These are phyloP conservation scores for Scomberomorus guttatus DNA, from an alignment of 2,797 vertebrate genomes.

Conservation along the genomic window DNA sequence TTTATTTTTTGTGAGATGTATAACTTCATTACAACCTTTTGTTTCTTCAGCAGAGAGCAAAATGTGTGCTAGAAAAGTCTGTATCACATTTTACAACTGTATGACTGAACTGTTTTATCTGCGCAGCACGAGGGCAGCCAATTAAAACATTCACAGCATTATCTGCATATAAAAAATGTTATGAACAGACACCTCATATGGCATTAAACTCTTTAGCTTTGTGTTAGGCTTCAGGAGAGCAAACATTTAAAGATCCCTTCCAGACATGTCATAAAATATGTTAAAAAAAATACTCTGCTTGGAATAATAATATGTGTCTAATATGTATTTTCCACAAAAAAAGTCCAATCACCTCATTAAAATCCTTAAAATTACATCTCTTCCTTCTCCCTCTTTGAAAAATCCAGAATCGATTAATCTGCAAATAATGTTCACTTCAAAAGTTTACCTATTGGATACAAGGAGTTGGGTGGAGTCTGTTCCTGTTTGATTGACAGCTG, in stretches of 20 bases:
- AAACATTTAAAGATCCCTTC: neutral
- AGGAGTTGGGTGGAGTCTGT: too few species aligned
- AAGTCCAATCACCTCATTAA: too few species aligned
- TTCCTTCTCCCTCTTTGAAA: too few species aligned
- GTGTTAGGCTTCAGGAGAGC: neutral
- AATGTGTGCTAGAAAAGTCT: constrained; percentile 2
- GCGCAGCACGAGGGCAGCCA: constrained; percentile 22
- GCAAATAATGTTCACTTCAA: too few species aligned
- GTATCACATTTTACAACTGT: neutral
- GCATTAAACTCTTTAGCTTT: neutral
- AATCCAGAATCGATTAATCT: too few species aligned
- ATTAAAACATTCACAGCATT: constrained; percentile 12
- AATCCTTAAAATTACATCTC: too few species aligned
- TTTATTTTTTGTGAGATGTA: constrained; percentile 19
- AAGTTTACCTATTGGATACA: too few species aligned
- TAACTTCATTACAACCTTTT: constrained; percentile 6
- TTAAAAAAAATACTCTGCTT: too few species aligned
- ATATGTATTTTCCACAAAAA: too few species aligned
- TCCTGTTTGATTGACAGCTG: too few species aligned
- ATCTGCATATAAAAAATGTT: neutral
- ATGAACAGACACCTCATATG: neutral
- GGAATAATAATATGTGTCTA: too few species aligned
- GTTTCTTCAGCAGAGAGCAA: neutral
- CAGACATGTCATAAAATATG: too few species aligned
- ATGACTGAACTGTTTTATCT: neutral